Evolutionary conservation across 2,113 vertebrate species (phyloP).

Genomic region (Ctenodactylus gundi): DNA sequence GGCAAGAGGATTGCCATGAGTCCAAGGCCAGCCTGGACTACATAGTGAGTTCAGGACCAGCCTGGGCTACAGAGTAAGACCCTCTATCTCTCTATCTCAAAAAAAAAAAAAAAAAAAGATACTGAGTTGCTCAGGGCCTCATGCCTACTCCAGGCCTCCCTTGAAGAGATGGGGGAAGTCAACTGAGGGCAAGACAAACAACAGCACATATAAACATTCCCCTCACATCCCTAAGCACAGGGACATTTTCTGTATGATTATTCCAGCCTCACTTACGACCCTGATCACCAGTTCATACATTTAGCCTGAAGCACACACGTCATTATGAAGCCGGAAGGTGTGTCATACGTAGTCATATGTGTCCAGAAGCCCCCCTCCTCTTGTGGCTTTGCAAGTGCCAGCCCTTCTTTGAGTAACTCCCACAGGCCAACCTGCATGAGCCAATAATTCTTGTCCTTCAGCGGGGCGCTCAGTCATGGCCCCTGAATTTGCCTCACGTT

Average conservation of each 20-base stretch:
- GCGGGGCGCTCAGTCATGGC: not conserved
- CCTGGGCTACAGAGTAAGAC: too few species aligned
- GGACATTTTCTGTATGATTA: not conserved
- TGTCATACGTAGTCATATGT: fast-evolving
- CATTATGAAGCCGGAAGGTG: not conserved
- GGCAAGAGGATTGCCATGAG: too few species aligned
- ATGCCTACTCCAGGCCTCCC: not conserved
- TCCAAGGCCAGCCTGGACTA: too few species aligned
- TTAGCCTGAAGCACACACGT: not conserved
- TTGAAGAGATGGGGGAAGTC: not conserved
- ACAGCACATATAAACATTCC: not conserved
- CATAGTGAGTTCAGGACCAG: too few species aligned
- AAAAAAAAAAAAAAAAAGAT: too few species aligned
- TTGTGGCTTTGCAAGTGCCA: not conserved
- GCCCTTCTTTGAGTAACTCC: not conserved
- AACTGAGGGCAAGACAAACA: not conserved
- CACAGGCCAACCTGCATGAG: not conserved
- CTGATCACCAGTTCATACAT: not conserved
- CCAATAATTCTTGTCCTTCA: not conserved
- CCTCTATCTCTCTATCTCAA: too few species aligned
- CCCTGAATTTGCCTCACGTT: not conserved
- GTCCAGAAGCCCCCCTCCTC: not conserved
- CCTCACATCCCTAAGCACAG: not conserved
- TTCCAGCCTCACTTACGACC: not conserved
- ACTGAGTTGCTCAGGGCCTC: not conserved